A percentile compares a stretch with the other conserved stretches of the same genome.
Conservation (phyloP, 2,888 invertebrate species). For the Eueremaeus valkanovi region DNA sequence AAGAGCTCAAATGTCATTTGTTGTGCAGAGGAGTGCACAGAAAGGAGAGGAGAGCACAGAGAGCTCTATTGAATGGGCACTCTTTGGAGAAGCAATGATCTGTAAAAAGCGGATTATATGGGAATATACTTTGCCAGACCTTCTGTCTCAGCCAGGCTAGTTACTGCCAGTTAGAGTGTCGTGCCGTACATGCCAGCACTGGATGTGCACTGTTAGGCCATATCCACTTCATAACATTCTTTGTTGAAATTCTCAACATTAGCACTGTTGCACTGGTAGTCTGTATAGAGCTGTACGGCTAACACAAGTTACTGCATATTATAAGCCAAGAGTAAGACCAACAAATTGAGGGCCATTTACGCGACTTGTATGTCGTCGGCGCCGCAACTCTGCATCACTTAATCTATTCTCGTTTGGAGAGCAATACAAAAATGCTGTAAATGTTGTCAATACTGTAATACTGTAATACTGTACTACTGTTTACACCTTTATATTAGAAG, state of each 20-base stretch:
- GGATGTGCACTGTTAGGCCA: background rate
- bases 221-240: conserved; percentile 24
- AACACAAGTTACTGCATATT: background rate
- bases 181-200: too few relatives aligned
- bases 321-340: conserved; percentile 17
- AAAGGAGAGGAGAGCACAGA: background rate
- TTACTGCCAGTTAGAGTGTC: too few relatives aligned
- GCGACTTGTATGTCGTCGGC: conserved; percentile 17
- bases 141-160: conserved; percentile 2
- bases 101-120: conserved; percentile 33
- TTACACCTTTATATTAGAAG: conserved; percentile 31
- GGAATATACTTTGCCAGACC: conserved; percentile 12
- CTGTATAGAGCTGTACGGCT: background rate
- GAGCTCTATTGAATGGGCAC: conserved; percentile 13
- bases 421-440: conserved; percentile 1
- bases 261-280: background rate
- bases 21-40: background rate
- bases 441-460: background rate
- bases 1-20: conserved; percentile 23
- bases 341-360: conserved; percentile 35
- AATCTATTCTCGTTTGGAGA: conserved; percentile 25
- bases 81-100: conserved; percentile 27
- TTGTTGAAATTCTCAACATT: too few relatives aligned
- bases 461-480: too few relatives aligned
- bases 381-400: conserved; percentile 4